phyloP scores from a whole-genome alignment of 1,140 invertebrate species.

The Rhopalosiphum padi region DNA sequence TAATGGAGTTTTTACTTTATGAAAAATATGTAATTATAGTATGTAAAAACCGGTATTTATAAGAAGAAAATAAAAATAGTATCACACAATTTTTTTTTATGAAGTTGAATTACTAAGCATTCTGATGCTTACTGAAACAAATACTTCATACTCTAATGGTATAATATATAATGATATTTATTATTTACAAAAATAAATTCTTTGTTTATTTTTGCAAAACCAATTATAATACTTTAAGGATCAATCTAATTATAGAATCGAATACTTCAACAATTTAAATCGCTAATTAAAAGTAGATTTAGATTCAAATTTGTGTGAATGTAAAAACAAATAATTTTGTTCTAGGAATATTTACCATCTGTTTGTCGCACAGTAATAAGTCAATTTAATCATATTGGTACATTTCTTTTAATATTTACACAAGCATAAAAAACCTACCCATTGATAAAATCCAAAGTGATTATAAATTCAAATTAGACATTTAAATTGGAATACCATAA shows the following conservation, averaged over 20 bases:
- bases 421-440: neutral
- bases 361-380: neutral
- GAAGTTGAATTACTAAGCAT: neutral
- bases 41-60: neutral
- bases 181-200: neutral
- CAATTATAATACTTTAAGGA: neutral
- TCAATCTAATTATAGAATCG: neutral
- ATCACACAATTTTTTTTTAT: neutral
- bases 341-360: neutral
- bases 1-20: neutral
- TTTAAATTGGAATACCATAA: neutral
- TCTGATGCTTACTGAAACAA: neutral
- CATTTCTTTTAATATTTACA: neutral
- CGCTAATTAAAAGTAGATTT: neutral
- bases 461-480: neutral
- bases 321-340: neutral
- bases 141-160: too few relatives aligned
- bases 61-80: neutral
- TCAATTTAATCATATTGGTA: neutral
- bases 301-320: neutral
- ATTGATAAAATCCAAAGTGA: neutral
- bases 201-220: neutral
- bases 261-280: neutral
- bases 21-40: too few relatives aligned
- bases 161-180: too few relatives aligned